Percentiles rank a stretch among this genome's conserved stretches.
phyloP scores from a whole-genome alignment of 2,888 invertebrate genomes.

The Lepidocyrtinus sp. region DNA sequence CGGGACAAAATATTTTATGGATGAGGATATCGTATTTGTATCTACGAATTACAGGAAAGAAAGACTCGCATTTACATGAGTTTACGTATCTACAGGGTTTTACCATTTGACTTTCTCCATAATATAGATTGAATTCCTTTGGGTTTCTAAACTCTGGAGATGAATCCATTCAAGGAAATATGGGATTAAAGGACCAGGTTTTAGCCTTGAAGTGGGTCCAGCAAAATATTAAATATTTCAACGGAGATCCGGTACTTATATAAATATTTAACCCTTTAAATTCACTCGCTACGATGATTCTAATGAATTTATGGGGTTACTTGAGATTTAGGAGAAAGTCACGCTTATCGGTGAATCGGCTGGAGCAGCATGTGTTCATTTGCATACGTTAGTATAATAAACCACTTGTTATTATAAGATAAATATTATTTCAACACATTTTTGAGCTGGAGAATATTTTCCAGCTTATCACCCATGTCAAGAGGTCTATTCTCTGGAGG shows the following conservation, averaged over 20 bases:
- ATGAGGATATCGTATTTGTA: background rate
- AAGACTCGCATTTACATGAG: no score
- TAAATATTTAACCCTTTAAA: no score
- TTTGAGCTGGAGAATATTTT: background rate
- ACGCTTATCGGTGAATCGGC: background rate
- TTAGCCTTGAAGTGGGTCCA: background rate
- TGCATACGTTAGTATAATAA: no score
- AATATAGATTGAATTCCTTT: background rate
- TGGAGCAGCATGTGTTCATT: conserved; percentile 46
- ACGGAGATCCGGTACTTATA: background rate
- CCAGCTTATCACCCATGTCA: conserved; percentile 22
- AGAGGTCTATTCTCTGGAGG: conserved; percentile 64
- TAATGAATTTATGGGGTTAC: no score
- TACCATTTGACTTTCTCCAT: no score
- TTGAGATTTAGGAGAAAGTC: no score
- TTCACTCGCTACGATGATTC: no score
- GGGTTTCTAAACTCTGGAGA: background rate
- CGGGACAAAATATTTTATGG: background rate
- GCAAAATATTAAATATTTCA: background rate
- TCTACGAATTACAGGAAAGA: background rate
- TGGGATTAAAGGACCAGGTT: background rate
- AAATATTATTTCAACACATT: background rate
- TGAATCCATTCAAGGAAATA: background rate
- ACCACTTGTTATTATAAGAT: conserved; percentile 45
- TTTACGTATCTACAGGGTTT: no score